A percentile compares a stretch with the other conserved stretches of the same genome.
Evolutionary conservation across 2,888 invertebrate species (phyloP).

Genomic region (Platycheirus rosarum): DNA sequence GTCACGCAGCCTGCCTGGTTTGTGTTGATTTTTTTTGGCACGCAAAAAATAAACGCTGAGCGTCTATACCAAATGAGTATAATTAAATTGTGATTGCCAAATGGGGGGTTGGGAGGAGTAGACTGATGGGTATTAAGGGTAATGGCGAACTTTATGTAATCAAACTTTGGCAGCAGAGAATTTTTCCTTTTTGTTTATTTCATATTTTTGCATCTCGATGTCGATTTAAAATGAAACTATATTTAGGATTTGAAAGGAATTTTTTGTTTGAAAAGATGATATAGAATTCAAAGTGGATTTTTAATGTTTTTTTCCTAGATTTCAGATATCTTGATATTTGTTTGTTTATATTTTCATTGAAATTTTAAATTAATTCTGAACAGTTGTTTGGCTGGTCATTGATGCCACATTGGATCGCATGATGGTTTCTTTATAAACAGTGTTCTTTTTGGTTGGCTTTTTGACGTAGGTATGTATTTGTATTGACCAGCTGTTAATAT

Average conservation of each 20-base stretch:
- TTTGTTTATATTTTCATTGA: neutral
- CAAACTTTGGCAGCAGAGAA: constrained; percentile 25
- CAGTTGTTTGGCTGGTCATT: neutral
- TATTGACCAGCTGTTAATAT: too few species aligned
- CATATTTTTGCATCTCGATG: constrained; percentile 12
- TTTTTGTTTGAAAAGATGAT: constrained; percentile 8
- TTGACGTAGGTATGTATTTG: constrained; percentile 4
- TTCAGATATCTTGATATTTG: neutral
- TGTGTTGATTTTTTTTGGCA: constrained; percentile 23
- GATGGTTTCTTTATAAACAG: neutral
- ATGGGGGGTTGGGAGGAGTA: neutral
- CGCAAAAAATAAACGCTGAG: constrained; percentile 10
- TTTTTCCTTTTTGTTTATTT: constrained; percentile 39
- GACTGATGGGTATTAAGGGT: constrained; percentile 9
- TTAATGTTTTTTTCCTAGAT: constrained; percentile 6
- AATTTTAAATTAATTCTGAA: neutral
- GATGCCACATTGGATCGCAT: too few species aligned
- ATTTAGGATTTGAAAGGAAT: neutral
- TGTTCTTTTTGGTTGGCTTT: neutral
- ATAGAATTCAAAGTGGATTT: constrained; percentile 16
- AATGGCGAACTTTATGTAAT: constrained; percentile 46
- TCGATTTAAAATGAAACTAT: neutral
- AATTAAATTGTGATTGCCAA: constrained; percentile 36
- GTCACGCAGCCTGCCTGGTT: neutral
- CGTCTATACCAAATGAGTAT: constrained; percentile 26